These are phyloP conservation scores for Glyphotaelius pellucidus DNA, from an alignment of 2,888 invertebrate species.

Conservation along the genomic window DNA sequence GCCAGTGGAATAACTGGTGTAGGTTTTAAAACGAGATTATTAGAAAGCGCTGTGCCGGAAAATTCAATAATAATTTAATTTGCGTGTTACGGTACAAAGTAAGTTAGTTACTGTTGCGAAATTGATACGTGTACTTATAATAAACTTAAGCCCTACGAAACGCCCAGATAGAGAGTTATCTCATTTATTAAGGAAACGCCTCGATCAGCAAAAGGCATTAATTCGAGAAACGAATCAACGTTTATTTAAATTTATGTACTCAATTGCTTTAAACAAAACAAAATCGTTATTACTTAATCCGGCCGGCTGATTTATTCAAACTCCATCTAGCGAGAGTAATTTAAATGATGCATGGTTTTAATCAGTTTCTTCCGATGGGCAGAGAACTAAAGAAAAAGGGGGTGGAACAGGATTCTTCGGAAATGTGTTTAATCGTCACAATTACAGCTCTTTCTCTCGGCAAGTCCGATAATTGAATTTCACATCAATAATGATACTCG, in stretches of 20 bases:
- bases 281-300: constrained; percentile 35
- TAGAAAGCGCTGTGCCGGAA: not conserved
- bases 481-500: constrained; percentile 58
- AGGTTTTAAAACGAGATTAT: not conserved
- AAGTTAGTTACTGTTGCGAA: not conserved
- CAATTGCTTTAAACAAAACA: constrained; percentile 11
- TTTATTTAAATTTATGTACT: constrained; percentile 12
- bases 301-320: constrained; percentile 35
- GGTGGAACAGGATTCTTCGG: not conserved
- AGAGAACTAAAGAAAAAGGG: not conserved
- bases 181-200: not conserved
- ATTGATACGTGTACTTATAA: constrained; percentile 1
- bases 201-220: constrained; percentile 7
- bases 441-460: constrained; percentile 31
- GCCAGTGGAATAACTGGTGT: not conserved
- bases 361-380: constrained; percentile 41
- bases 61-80: not conserved
- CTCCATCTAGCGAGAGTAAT: constrained; percentile 35
- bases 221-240: not conserved
- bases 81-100: not conserved
- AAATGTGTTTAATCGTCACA: constrained; percentile 44
- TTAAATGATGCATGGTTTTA: constrained; percentile 44
- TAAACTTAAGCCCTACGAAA: not conserved
- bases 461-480: constrained; percentile 56
- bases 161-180: not conserved